These are phyloP conservation scores for Canis aureus DNA, from an alignment of 2,113 vertebrate genomes.

Conservation along the genomic window DNA sequence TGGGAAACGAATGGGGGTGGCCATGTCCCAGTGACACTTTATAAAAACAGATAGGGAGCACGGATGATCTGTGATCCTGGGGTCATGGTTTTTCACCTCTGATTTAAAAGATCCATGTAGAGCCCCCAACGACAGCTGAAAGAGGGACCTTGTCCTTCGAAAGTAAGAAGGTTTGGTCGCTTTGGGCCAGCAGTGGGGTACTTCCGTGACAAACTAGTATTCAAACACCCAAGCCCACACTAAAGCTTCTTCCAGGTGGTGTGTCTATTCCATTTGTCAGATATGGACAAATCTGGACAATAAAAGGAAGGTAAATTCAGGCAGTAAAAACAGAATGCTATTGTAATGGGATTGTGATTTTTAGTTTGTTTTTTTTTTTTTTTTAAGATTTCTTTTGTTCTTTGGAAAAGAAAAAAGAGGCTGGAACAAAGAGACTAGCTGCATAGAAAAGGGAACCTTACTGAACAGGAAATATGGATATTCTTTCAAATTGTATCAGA, in stretches of 20 bases:
- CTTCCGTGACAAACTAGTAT: neutral
- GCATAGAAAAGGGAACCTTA: neutral
- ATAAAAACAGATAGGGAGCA: neutral
- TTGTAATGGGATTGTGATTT: neutral
- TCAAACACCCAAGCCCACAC: neutral
- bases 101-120: neutral
- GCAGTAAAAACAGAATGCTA: neutral
- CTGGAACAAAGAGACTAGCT: neutral
- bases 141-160: neutral
- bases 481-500: neutral
- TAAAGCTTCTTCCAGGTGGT: neutral
- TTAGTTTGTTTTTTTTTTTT: neutral
- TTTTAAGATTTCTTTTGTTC: neutral
- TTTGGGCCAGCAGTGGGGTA: neutral
- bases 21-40: neutral
- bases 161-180: neutral
- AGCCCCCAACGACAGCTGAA: neutral
- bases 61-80: neutral
- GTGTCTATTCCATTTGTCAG: neutral
- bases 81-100: neutral
- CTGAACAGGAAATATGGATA: neutral
- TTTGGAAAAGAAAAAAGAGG: neutral
- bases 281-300: neutral
- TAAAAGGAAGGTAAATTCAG: neutral
- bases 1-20: accelerated